A percentile compares a stretch with the other conserved stretches of the same genome.
phyloP scores from a whole-genome alignment of 2,888 invertebrate species.

The Clivina fossor region DNA sequence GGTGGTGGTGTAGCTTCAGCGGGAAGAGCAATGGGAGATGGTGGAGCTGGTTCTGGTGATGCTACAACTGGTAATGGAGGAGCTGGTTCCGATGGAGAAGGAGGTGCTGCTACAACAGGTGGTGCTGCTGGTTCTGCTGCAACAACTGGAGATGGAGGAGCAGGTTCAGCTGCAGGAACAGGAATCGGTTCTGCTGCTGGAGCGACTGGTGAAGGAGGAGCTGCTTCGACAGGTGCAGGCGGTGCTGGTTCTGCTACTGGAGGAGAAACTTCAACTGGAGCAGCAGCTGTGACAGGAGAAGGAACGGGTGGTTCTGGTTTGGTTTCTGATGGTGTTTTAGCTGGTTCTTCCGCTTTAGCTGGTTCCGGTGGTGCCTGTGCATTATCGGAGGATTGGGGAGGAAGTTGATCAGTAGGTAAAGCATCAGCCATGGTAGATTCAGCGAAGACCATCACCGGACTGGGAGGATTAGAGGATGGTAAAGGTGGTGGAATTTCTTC shows the following conservation, averaged over 20 bases:
- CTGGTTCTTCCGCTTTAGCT: conserved; percentile 35
- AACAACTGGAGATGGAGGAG: conserved; percentile 2
- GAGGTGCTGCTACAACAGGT: conserved; percentile 19
- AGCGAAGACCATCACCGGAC: conserved; percentile 74
- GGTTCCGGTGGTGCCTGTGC: conserved; percentile 41
- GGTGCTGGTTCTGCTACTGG: conserved; percentile 34
- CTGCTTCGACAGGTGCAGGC: conserved; percentile 29
- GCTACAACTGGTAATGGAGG: conserved; percentile 9
- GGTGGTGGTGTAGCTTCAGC: conserved; percentile 17
- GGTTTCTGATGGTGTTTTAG: conserved; percentile 15
- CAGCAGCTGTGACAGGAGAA: conserved; percentile 21
- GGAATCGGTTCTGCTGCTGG: conserved; percentile 22
- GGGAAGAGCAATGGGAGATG: conserved; percentile 1
- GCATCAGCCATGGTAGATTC: conserved; percentile 64
- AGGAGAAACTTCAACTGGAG: conserved; percentile 28
- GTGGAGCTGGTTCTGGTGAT: conserved; percentile 12
- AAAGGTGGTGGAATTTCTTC: conserved; percentile 71
- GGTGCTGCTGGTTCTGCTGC: conserved; percentile 24
- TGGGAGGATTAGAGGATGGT: conserved; percentile 73
- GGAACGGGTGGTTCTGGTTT: conserved; percentile 15
- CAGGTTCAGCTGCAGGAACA: not conserved
- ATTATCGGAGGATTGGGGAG: conserved; percentile 26
- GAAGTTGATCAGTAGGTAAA: conserved; percentile 45
- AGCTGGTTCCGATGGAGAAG: conserved; percentile 5
- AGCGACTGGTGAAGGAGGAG: conserved; percentile 28